These are phyloP conservation scores for Piliocolobus tephrosceles DNA, from an alignment of 2,113 vertebrate species.

Conservation along the genomic window DNA sequence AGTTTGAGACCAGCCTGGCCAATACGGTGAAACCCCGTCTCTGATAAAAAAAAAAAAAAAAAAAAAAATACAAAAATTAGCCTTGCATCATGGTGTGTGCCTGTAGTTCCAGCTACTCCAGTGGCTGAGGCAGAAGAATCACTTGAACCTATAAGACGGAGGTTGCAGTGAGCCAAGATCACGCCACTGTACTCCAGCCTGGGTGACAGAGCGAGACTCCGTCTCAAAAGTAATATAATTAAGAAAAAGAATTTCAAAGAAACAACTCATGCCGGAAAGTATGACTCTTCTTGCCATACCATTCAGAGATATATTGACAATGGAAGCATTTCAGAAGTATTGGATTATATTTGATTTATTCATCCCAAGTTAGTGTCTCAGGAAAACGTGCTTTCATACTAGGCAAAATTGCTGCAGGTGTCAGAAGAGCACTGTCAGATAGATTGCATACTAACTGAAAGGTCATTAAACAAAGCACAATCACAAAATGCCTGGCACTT, in stretches of 20 bases:
- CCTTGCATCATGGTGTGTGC: too few relatives aligned
- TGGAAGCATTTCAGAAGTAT: conserved; percentile 33
- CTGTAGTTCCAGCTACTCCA: too few relatives aligned
- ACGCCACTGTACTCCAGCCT: too few relatives aligned
- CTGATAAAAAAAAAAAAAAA: too few relatives aligned
- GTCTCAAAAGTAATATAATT: too few relatives aligned
- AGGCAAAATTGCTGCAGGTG: conserved; percentile 69
- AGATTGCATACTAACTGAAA: conserved; percentile 56
- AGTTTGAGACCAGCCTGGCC: too few relatives aligned
- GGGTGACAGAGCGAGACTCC: too few relatives aligned
- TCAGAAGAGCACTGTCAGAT: conserved; percentile 72
- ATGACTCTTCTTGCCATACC: conserved; percentile 19
- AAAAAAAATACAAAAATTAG: too few relatives aligned
- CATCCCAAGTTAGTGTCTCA: conserved; percentile 46
- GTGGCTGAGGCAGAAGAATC: too few relatives aligned
- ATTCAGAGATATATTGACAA: conserved; percentile 61
- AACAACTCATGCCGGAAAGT: conserved; percentile 57
- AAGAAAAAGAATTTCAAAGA: conserved; percentile 27
- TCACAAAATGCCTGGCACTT: conserved; percentile 67
- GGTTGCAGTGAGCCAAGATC: too few relatives aligned
- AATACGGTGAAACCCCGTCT: too few relatives aligned
- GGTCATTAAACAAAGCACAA: conserved; percentile 67
- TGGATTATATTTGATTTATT: conserved; percentile 69
- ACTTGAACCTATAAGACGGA: too few relatives aligned
- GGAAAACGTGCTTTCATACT: conserved; percentile 37